Percentiles rank a stretch among this genome's conserved stretches.
Conservation (phyloP, 2,797 vertebrate genomes). For the Galagoides demidoff region DNA sequence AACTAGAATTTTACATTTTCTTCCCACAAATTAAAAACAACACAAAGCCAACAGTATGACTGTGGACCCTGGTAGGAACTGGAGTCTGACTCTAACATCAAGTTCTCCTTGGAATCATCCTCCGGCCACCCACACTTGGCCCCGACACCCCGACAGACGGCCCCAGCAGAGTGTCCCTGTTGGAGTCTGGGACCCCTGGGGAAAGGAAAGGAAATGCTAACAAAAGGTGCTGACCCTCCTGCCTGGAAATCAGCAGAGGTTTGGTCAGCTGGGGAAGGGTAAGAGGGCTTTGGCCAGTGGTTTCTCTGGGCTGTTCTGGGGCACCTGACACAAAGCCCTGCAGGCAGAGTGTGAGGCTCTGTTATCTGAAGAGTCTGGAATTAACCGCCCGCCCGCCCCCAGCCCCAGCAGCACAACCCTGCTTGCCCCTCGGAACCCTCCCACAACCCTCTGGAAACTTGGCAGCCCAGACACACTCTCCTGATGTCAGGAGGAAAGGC, state of each 20-base stretch:
- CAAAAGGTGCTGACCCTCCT: rapidly evolving
- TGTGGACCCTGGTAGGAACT: neutral
- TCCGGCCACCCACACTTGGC: rapidly evolving
- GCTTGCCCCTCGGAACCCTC: neutral
- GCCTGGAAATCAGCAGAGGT: rapidly evolving
- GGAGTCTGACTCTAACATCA: rapidly evolving
- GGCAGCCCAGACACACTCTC: neutral
- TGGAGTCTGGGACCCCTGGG: neutral
- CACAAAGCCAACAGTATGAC: neutral
- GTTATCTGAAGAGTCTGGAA: neutral
- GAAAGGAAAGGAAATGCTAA: rapidly evolving
- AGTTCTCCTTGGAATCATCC: neutral
- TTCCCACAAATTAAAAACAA: neutral
- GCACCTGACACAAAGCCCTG: neutral
- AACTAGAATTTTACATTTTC: neutral
- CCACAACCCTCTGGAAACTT: rapidly evolving
- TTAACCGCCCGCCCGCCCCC: neutral
- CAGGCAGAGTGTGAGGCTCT: neutral
- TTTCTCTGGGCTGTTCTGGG: neutral
- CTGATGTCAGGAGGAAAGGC: neutral
- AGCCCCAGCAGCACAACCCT: neutral
- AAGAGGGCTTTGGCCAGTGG: neutral
- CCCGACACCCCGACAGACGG: rapidly evolving
- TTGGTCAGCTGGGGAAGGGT: neutral
- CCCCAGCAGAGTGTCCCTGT: neutral